These are phyloP conservation scores for Drosophila sordidapex DNA, from an alignment of 2,888 invertebrate genomes.

Conservation along the genomic window DNA sequence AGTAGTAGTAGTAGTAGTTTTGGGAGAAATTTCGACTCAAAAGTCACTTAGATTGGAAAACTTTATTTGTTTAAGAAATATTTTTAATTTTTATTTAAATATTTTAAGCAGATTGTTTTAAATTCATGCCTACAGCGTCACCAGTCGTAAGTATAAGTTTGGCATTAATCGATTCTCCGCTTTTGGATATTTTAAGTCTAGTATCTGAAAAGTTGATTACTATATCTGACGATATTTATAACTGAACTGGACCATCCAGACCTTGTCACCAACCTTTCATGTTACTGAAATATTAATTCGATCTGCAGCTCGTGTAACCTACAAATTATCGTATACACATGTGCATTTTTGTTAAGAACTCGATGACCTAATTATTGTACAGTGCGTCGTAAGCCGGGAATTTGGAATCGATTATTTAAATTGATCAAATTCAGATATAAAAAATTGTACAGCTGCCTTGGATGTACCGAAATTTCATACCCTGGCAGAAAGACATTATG, in stretches of 20 bases:
- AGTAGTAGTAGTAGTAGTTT: background rate
- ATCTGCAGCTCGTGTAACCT: background rate
- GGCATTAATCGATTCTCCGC: background rate
- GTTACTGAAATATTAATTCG: background rate
- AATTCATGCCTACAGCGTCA: background rate
- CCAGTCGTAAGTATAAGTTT: background rate
- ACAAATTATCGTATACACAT: background rate
- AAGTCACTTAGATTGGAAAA: background rate
- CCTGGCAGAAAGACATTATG: background rate
- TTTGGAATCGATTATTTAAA: background rate
- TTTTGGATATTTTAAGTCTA: background rate
- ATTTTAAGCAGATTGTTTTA: background rate
- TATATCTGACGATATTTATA: background rate
- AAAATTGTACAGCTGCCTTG: background rate
- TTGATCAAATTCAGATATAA: too few relatives aligned
- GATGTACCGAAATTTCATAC: background rate
- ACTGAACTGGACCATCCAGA: background rate
- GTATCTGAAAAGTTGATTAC: background rate
- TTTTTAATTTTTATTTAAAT: background rate
- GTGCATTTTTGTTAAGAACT: background rate
- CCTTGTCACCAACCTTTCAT: background rate
- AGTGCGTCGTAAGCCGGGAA: background rate
- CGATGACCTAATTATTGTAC: background rate
- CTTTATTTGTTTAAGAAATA: background rate
- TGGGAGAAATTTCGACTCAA: rapidly evolving